Evolutionary conservation across 2,113 vertebrate species (phyloP).

Genomic region (Bettongia penicillata): DNA sequence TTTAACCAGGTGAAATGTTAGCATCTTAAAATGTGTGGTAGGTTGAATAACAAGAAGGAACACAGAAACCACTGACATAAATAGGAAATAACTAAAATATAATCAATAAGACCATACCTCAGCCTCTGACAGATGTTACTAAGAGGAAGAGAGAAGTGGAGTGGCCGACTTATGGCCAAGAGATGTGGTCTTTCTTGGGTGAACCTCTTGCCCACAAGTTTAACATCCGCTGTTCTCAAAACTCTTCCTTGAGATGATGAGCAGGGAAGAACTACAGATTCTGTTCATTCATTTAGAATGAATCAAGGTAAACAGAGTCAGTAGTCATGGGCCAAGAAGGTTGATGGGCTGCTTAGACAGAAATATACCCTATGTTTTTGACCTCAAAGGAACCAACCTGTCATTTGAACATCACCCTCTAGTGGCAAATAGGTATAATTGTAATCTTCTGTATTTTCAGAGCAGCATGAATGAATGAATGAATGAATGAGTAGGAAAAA

Average conservation of each 20-base stretch:
- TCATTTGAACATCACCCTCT: conserved; percentile 27
- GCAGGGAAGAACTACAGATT: not conserved
- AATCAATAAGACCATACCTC: not conserved
- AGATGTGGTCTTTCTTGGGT: not conserved
- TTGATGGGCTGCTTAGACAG: not conserved
- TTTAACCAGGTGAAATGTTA: conserved; percentile 14
- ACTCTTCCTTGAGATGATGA: not conserved
- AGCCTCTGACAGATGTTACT: not conserved
- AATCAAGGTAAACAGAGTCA: not conserved
- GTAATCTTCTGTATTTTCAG: not conserved
- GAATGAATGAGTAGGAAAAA: no score
- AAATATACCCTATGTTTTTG: not conserved
- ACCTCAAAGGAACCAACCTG: not conserved
- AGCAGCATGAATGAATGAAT: not conserved
- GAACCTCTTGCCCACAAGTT: not conserved
- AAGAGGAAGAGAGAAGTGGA: not conserved
- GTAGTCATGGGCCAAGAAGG: not conserved
- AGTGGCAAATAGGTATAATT: not conserved
- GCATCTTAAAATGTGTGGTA: conserved; percentile 8
- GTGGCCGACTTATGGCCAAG: not conserved
- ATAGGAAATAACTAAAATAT: not conserved
- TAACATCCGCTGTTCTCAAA: not conserved
- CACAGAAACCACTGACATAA: not conserved
- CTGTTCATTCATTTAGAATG: not conserved
- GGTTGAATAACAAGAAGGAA: not conserved